A percentile compares a stretch with the other conserved stretches of the same genome.
Conservation (phyloP, 2,113 vertebrate genomes). For the Corydoras maculifer region DNA sequence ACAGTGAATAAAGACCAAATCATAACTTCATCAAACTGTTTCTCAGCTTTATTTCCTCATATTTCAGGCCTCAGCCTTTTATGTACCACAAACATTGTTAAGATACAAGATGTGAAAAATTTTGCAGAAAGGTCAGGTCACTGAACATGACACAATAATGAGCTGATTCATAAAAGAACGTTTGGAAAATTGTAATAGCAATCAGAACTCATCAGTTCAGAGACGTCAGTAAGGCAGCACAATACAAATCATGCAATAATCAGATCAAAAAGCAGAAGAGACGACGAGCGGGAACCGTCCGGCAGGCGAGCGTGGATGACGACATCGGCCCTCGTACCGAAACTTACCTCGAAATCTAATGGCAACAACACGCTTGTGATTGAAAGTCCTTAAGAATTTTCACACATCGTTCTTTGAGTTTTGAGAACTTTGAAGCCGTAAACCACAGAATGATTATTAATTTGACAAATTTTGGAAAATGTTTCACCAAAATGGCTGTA, state of each 20-base stretch:
- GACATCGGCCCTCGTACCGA: too few species aligned
- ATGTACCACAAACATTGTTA: constrained; percentile 25
- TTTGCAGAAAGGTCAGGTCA: constrained; percentile 38
- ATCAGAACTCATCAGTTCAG: constrained; percentile 38
- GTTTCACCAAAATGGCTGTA: too few species aligned
- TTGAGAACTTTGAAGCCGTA: too few species aligned
- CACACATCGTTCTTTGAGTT: too few species aligned
- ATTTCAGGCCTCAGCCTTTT: constrained; percentile 18
- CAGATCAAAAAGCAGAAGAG: constrained; percentile 31
- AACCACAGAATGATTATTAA: too few species aligned
- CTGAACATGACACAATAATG: constrained; percentile 33
- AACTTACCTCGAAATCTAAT: too few species aligned
- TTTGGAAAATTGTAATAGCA: constrained; percentile 12
- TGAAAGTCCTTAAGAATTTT: too few species aligned
- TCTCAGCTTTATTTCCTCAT: constrained; percentile 31
- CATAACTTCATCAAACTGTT: neutral
- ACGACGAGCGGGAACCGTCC: constrained; percentile 9
- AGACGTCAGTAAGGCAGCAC: constrained; percentile 58
- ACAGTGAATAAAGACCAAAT: constrained; percentile 28
- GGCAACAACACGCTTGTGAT: too few species aligned
- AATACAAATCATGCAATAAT: constrained; percentile 51
- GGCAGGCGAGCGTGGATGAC: too few species aligned
- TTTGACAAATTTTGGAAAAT: too few species aligned
- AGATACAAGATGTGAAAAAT: constrained; percentile 37
- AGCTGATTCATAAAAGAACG: constrained; percentile 11